Conservation (phyloP, 2,888 invertebrate species). For the Diarsia mendica region DNA sequence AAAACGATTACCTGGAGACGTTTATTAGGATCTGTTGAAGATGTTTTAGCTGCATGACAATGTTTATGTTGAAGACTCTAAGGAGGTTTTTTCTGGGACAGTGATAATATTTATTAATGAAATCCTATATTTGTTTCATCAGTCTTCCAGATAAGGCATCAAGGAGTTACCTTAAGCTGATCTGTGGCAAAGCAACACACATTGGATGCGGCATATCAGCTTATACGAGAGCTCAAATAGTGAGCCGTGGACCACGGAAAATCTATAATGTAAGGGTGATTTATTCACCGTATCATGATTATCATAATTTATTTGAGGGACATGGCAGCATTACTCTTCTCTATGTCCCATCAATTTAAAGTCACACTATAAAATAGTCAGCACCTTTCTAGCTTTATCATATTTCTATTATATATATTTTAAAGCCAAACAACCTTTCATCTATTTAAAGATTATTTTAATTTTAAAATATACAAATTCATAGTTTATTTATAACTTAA, state of each 20-base stretch:
- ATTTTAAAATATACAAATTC: neutral
- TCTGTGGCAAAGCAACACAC: constrained; percentile 47
- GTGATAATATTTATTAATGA: neutral
- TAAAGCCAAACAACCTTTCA: neutral
- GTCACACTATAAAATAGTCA: neutral
- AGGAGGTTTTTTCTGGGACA: neutral
- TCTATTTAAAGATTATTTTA: no score
- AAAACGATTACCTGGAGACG: neutral
- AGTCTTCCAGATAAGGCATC: constrained; percentile 32
- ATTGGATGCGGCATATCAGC: constrained; percentile 57
- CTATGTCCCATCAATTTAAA: neutral
- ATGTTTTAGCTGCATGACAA: neutral
- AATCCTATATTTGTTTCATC: neutral
- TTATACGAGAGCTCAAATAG: constrained; percentile 40
- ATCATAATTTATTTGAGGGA: neutral
- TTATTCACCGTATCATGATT: neutral
- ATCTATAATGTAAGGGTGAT: constrained; percentile 46
- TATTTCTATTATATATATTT: neutral
- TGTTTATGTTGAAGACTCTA: neutral
- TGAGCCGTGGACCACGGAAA: constrained; percentile 8
- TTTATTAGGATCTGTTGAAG: neutral
- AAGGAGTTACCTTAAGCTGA: constrained; percentile 37
- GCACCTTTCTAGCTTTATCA: neutral
- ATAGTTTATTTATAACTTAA: neutral
- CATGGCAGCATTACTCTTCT: neutral